Percentiles rank a stretch among this genome's conserved stretches.
Evolutionary conservation across 2,113 vertebrate genomes (phyloP).

Genomic region (Phyllostomus discolor): DNA sequence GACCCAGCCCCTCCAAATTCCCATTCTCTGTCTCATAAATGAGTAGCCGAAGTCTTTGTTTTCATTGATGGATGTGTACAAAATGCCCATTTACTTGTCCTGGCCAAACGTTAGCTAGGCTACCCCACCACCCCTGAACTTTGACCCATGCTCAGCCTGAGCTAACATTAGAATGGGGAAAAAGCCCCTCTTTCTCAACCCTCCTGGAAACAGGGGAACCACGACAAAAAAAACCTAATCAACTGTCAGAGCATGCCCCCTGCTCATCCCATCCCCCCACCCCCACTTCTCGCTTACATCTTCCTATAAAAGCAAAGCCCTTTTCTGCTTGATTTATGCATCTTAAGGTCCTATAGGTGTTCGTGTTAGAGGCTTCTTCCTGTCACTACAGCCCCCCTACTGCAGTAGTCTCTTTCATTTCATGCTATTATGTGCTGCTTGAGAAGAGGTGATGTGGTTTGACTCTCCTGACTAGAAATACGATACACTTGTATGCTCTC

Average conservation of each 20-base stretch:
- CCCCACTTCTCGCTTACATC: not conserved
- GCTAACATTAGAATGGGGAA: not conserved
- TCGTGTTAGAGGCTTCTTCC: not conserved
- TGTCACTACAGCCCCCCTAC: not conserved
- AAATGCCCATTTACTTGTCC: not conserved
- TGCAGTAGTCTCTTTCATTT: not conserved
- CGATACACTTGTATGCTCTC: not conserved
- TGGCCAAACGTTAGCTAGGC: not conserved
- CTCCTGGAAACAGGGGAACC: not conserved
- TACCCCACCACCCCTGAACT: not conserved
- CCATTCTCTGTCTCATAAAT: not conserved
- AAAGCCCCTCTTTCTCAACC: not conserved
- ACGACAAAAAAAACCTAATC: not conserved
- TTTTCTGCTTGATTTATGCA: not conserved
- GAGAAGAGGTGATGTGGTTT: not conserved
- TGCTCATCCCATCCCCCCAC: fast-evolving
- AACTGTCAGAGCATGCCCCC: not conserved
- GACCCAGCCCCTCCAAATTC: not conserved
- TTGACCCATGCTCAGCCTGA: not conserved
- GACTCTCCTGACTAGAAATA: not conserved
- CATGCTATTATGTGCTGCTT: not conserved
- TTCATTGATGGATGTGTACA: not conserved
- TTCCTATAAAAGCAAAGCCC: not conserved
- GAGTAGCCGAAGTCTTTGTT: not conserved
- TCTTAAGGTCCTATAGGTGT: not conserved